Conservation (phyloP, 2,888 invertebrate species). For the Cantharis rustica region DNA sequence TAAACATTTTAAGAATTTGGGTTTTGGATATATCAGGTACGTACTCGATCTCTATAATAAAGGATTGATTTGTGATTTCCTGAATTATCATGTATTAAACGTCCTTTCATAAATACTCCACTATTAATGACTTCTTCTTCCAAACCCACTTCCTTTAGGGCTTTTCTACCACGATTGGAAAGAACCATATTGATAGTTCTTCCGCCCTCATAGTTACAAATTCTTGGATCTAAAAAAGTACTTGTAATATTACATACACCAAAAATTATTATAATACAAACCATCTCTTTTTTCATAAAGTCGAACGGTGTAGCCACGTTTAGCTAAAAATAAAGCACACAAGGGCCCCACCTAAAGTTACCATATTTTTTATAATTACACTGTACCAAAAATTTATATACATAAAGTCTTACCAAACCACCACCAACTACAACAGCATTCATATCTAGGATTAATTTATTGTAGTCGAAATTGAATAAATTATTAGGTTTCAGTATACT, state of each 20-base stretch:
- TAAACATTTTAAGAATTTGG: too few species aligned
- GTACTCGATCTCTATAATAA: slow-evolving; percentile 81
- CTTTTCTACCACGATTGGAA: background rate
- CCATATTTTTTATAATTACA: background rate
- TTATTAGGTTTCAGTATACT: background rate
- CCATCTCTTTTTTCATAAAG: background rate
- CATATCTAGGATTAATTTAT: background rate
- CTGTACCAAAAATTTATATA: slow-evolving; percentile 30
- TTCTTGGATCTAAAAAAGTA: background rate
- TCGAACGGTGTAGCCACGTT: slow-evolving; percentile 69
- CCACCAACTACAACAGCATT: slow-evolving; percentile 62
- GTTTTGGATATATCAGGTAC: slow-evolving; percentile 56
- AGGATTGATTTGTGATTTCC: slow-evolving; percentile 76
- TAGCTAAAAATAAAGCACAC: slow-evolving; percentile 83
- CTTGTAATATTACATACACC: background rate
- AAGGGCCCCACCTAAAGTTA: slow-evolving; percentile 74
- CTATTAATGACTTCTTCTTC: slow-evolving; percentile 71
- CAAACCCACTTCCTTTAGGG: slow-evolving; percentile 68
- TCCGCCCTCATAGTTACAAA: background rate
- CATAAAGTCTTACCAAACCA: slow-evolving; percentile 70
- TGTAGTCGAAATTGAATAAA: background rate
- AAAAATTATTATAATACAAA: background rate
- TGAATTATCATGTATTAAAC: slow-evolving; percentile 82
- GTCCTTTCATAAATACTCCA: slow-evolving; percentile 88
- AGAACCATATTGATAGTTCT: background rate